These are phyloP conservation scores for Eupithecia inturbata DNA, from an alignment of 2,888 invertebrate species.

Conservation along the genomic window DNA sequence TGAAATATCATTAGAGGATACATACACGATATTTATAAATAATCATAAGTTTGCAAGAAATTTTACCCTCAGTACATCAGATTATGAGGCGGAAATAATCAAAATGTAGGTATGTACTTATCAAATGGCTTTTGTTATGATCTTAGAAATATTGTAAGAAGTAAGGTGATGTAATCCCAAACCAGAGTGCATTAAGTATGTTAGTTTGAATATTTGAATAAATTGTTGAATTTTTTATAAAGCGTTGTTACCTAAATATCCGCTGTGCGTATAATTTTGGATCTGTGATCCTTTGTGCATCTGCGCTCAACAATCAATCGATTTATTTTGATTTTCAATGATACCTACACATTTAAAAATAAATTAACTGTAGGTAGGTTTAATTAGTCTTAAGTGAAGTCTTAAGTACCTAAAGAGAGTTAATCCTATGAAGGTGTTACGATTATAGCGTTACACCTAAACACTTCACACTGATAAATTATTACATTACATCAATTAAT, in stretches of 20 bases:
- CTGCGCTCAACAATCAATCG: background rate
- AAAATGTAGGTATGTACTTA: too few species aligned
- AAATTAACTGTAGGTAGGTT: constrained; percentile 12
- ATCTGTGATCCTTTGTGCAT: constrained; percentile 7
- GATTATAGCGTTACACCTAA: constrained; percentile 23
- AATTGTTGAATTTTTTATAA: background rate
- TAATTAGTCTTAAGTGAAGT: background rate
- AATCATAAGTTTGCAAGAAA: background rate
- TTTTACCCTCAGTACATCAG: background rate
- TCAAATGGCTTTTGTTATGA: background rate
- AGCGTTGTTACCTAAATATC: background rate
- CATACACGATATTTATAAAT: background rate
- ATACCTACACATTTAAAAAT: background rate
- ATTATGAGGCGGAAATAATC: background rate
- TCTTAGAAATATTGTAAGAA: background rate
- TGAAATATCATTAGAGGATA: background rate
- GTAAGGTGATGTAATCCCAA: background rate
- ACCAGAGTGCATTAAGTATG: background rate
- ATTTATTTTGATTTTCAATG: background rate
- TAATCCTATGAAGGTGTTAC: constrained; percentile 10
- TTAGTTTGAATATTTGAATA: background rate
- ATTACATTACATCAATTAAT: constrained; percentile 4
- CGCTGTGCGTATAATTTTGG: constrained; percentile 1
- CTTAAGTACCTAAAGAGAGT: background rate
- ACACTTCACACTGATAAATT: constrained; percentile 7